Evolutionary conservation across 2,113 vertebrate genomes (phyloP).

Genomic region (Amia ocellicauda): DNA sequence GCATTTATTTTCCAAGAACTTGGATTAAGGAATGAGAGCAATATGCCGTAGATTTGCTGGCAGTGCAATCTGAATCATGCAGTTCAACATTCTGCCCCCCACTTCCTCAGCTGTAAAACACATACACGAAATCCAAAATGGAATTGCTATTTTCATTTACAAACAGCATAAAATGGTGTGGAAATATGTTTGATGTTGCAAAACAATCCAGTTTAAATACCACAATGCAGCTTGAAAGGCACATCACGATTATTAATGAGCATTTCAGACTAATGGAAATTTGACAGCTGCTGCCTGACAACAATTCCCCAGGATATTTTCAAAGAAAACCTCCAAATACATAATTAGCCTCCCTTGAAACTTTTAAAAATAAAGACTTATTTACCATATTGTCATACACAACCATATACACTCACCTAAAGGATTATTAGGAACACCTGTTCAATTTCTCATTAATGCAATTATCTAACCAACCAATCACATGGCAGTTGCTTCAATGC

Average conservation of each 20-base stretch:
- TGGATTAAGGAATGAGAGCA: conserved; percentile 65
- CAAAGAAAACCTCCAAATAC: no score
- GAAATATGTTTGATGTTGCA: not conserved
- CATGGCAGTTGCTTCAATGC: no score
- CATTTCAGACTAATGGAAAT: no score
- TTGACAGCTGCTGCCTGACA: no score
- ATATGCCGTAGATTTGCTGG: conserved; percentile 32
- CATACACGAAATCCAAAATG: not conserved
- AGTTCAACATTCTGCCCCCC: not conserved
- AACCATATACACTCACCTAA: no score
- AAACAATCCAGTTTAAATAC: not conserved
- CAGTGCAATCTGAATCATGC: not conserved
- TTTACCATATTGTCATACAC: no score
- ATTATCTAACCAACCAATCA: no score
- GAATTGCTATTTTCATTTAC: not conserved
- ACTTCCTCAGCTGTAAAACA: not conserved
- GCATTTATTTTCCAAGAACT: conserved; percentile 61
- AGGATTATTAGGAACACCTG: no score
- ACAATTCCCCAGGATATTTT: no score
- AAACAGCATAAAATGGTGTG: not conserved
- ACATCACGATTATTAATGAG: not conserved
- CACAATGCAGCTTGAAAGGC: not conserved
- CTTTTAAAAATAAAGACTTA: no score
- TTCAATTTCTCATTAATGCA: no score
- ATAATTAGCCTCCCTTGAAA: no score